Percentiles rank a stretch among this genome's conserved stretches.
phyloP scores from a whole-genome alignment of 2,888 invertebrate species.

The Conops quadrifasciatus region DNA sequence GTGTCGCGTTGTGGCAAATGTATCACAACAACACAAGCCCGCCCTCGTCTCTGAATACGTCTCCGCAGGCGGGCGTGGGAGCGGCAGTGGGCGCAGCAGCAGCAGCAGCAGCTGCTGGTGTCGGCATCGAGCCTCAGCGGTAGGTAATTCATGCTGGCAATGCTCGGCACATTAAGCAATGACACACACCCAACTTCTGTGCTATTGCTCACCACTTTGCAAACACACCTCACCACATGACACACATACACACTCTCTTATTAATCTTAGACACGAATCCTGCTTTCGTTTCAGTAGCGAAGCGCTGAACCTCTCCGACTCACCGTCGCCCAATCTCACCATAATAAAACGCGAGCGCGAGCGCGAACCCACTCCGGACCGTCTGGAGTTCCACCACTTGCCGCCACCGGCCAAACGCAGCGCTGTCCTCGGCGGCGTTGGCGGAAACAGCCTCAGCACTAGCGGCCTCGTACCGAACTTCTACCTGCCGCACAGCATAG shows the following conservation, averaged over 20 bases:
- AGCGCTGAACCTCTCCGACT: conserved; percentile 83
- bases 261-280: conserved; percentile 24
- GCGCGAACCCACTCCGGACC: conserved; percentile 61
- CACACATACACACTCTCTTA: not conserved
- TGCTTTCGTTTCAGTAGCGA: conserved; percentile 68
- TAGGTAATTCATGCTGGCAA: conserved; percentile 49
- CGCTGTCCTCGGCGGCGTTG: conserved; percentile 47
- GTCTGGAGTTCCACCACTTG: conserved; percentile 64
- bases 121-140: conserved; percentile 64
- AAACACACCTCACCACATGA: conserved; percentile 8
- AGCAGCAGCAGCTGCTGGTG: conserved; percentile 25
- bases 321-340: conserved; percentile 66
- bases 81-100: conserved; percentile 5
- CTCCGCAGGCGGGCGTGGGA: conserved; percentile 55
- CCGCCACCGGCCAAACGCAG: conserved; percentile 72
- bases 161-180: not conserved
- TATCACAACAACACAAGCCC: conserved; percentile 76
- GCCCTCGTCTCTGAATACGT: conserved; percentile 65
- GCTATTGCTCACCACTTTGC: not conserved
- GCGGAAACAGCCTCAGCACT: conserved; percentile 56
- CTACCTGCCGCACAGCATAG: conserved; percentile 56
- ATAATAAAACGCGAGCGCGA: conserved; percentile 70
- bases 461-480: conserved; percentile 51
- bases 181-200: not conserved
- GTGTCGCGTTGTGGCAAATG: conserved; percentile 83